These are phyloP conservation scores for Mycetomoellerius zeteki DNA, from an alignment of 1,140 invertebrate genomes.

Conservation along the genomic window DNA sequence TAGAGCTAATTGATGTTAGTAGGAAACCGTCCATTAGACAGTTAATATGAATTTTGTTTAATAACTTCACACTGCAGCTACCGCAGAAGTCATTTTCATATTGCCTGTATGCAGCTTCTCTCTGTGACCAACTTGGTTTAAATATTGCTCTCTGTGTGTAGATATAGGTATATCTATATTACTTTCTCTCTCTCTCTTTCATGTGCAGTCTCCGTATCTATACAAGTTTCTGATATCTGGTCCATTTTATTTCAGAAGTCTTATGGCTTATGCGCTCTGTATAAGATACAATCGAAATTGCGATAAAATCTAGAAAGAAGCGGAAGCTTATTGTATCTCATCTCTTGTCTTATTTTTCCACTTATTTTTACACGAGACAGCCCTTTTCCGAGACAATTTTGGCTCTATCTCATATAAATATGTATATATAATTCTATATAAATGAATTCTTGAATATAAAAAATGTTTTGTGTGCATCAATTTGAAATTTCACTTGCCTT, in stretches of 20 bases:
- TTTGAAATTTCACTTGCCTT: background rate
- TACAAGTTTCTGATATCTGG: slow-evolving; percentile 19
- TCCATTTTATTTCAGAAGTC: background rate
- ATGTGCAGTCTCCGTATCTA: slow-evolving; percentile 4
- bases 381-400: background rate
- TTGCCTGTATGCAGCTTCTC: background rate
- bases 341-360: background rate
- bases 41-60: slow-evolving; percentile 33
- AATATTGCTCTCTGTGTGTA: background rate
- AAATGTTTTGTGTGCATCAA: background rate
- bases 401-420: no score
- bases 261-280: background rate
- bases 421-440: background rate
- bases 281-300: background rate
- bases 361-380: background rate
- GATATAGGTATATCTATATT: background rate
- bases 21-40: background rate
- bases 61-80: background rate
- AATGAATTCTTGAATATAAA: background rate
- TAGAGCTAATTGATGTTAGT: background rate
- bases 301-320: background rate
- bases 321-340: background rate
- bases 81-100: slow-evolving; percentile 20
- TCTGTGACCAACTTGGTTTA: slow-evolving; percentile 16
- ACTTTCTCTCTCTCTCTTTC: background rate